Evolutionary conservation across 2,888 invertebrate species (phyloP).

Genomic region (Philonicus albiceps): DNA sequence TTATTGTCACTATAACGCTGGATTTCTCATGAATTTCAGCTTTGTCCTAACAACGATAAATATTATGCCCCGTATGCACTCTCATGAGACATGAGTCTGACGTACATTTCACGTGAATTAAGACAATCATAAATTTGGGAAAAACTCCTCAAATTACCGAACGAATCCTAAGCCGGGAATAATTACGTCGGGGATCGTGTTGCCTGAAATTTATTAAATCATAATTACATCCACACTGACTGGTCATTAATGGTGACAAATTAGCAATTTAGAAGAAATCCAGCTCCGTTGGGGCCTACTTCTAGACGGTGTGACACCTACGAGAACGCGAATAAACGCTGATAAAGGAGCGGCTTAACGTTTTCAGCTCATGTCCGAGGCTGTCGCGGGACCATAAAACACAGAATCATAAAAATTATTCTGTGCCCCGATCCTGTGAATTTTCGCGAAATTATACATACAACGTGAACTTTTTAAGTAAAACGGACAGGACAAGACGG

Average conservation of each 20-base stretch:
- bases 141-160: not conserved
- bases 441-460: not conserved
- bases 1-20: not conserved
- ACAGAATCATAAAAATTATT: constrained; percentile 31
- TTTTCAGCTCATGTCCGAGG: not conserved
- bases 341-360: not conserved
- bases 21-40: not conserved
- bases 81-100: not conserved
- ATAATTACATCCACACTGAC: constrained; percentile 16
- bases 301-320: not conserved
- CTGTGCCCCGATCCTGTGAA: not conserved
- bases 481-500: not conserved
- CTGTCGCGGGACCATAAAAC: constrained; percentile 5
- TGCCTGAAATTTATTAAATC: constrained; percentile 20
- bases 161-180: not conserved
- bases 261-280: constrained; percentile 21
- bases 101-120: not conserved
- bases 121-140: not conserved
- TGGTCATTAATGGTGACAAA: constrained; percentile 26
- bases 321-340: not conserved
- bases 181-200: not conserved
- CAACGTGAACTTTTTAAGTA: constrained; percentile 10
- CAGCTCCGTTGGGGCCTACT: not conserved
- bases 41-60: not conserved
- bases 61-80: not conserved